phyloP scores from a whole-genome alignment of 1,140 invertebrate genomes.

The Drosophila truncata region DNA sequence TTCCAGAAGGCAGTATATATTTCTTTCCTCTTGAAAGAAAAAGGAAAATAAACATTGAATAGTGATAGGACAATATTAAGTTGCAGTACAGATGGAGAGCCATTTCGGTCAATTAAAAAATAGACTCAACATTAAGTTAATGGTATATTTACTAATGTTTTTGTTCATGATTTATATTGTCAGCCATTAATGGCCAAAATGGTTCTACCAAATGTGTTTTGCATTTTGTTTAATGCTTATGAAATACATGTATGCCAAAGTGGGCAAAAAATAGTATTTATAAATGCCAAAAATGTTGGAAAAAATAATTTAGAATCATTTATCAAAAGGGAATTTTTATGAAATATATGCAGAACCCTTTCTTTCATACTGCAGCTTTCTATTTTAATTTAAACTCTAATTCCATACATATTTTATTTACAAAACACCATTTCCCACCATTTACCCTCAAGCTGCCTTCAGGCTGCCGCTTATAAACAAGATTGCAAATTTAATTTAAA shows the following conservation, averaged over 20 bases:
- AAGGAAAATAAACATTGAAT: constrained; percentile 16
- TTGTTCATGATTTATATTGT: constrained; percentile 18
- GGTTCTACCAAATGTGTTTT: neutral
- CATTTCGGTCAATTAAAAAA: constrained; percentile 2
- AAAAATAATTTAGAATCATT: constrained; percentile 4
- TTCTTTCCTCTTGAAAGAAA: neutral
- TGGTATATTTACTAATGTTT: neutral
- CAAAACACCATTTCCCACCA: neutral
- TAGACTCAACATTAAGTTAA: constrained; percentile 4
- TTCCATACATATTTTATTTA: neutral
- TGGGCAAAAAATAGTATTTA: neutral
- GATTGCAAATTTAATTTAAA: constrained; percentile 56
- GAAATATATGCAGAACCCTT: neutral
- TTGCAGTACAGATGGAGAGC: neutral
- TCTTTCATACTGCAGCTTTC: neutral
- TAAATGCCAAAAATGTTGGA: neutral
- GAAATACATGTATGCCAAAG: neutral
- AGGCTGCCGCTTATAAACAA: constrained; percentile 29
- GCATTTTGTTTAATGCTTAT: neutral
- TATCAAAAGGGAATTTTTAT: neutral
- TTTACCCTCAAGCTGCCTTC: neutral
- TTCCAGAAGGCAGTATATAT: constrained; percentile 1
- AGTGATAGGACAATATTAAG: neutral
- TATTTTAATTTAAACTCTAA: neutral
- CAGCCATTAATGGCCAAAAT: constrained; percentile 10